Base-by-base conservation (phyloP, 1,140 invertebrate species). In the Trachelipus rathkii region DNA sequence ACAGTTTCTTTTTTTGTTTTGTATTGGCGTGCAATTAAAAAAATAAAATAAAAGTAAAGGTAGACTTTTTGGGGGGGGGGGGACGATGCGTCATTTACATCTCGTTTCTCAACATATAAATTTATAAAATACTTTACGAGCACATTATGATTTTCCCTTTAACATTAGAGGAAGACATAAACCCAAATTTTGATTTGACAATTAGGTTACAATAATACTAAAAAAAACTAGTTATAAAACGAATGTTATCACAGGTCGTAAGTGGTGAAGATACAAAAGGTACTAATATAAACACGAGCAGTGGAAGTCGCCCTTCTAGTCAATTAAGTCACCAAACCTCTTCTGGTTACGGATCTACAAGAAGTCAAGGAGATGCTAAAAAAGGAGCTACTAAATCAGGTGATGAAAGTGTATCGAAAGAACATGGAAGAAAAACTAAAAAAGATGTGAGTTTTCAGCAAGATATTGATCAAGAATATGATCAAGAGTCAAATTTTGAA, bases 311-410 rank as follows among this genome's bases (percentile, higher is more conserved):
- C 45, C 86, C 86, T 10, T 82, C 86, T 8, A 87, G 86, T 82
- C 84, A 87, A 83, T 83, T 86, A 83, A 86, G 86, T 85, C 83
- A 85, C 80, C 83, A 88, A 84, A 84, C 83, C 44, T 87, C 85
- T 77, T 89, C 88, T 69, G 89, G 89, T 23, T 89, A 89, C 83
- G 89, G 89, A 72, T 89, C 88, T 24, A 88, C 88, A 50, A 85
- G 87, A 67, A 89, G 88, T 82, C 88, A 77, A 45, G 76, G 74
- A 46, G 79, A 75, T 88, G 66, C 75, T 70, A 71, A 72, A 46
- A 80, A 78, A 53, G 78, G 46, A 24, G 24, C 8, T 15, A 75
- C 73, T 23, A 67, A 43, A 21, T 60, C 60, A 33, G 7, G 15
- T 23, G 72, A 53, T 19, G 53, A 24, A 60, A 46, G 15, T 33